phyloP scores from a whole-genome alignment of 2,888 invertebrate genomes.

The Coenonympha glycerion region DNA sequence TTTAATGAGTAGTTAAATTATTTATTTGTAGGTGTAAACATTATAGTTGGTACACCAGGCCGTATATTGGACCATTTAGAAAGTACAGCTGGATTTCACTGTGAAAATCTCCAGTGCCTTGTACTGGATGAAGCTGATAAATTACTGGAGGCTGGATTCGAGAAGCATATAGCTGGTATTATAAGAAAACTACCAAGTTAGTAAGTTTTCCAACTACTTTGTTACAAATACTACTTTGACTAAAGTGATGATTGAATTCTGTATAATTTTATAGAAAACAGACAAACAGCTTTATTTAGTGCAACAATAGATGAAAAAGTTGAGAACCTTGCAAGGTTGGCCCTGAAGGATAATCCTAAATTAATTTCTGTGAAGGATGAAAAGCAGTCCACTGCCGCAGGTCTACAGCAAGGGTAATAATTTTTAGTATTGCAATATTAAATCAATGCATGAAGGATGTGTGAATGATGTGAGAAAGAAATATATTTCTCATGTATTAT shows the following conservation, averaged over 20 bases:
- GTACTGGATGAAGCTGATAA: constrained; percentile 98
- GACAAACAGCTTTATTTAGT: constrained; percentile 97
- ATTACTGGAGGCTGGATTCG: constrained; percentile 96
- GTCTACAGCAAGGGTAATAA: constrained; percentile 82
- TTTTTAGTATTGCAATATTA: too few relatives aligned
- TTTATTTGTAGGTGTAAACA: constrained; percentile 82
- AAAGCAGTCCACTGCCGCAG: constrained; percentile 84
- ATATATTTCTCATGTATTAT: too few relatives aligned
- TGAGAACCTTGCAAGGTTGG: constrained; percentile 88
- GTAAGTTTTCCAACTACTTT: constrained; percentile 24
- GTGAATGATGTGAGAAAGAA: too few relatives aligned
- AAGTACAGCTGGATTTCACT: constrained; percentile 90
- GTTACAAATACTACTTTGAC: background rate
- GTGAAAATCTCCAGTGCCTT: constrained; percentile 80
- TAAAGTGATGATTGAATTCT: too few relatives aligned
- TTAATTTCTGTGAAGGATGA: constrained; percentile 90
- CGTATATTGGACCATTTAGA: constrained; percentile 94
- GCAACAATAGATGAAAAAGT: constrained; percentile 97
- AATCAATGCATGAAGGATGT: too few relatives aligned
- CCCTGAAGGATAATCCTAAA: constrained; percentile 91
- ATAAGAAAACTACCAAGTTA: constrained; percentile 85
- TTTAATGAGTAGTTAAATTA: background rate
- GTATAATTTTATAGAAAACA: constrained; percentile 81
- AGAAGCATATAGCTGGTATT: constrained; percentile 95
- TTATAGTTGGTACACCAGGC: constrained; percentile 97